Percentiles rank a stretch among this genome's conserved stretches.
Conservation (phyloP, 2,888 invertebrate species). For the Mythimna lalbum region DNA sequence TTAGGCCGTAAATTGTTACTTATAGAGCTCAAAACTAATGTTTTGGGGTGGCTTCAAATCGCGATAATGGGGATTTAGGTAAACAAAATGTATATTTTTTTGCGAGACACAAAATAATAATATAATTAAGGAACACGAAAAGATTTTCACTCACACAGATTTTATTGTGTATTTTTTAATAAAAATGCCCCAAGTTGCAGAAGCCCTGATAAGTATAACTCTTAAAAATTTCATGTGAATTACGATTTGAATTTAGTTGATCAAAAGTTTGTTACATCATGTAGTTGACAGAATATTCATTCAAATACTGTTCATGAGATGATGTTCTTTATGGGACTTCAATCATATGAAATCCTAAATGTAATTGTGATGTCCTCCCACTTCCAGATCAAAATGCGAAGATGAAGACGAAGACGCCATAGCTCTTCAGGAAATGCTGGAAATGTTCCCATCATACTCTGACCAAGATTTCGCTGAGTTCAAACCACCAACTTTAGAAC, state of each 20-base stretch:
- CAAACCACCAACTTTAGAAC: slow-evolving; percentile 87
- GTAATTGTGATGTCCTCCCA: neutral
- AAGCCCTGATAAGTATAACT: no score
- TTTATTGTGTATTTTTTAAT: no score
- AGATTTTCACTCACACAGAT: no score
- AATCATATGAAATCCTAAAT: neutral
- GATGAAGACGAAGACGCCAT: slow-evolving; percentile 93
- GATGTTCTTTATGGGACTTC: neutral
- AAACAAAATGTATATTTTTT: neutral
- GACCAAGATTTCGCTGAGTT: slow-evolving; percentile 94
- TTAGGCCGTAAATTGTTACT: neutral
- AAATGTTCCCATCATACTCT: slow-evolving; percentile 93
- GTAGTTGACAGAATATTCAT: neutral
- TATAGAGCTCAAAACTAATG: neutral
- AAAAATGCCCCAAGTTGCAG: neutral
- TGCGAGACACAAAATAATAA: no score
- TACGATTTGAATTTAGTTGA: neutral
- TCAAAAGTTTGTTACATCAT: neutral
- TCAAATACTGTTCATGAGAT: neutral
- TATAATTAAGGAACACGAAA: no score
- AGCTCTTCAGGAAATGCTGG: slow-evolving; percentile 91
- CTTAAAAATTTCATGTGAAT: neutral
- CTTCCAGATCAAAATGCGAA: slow-evolving; percentile 91
- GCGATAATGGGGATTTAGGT: neutral
- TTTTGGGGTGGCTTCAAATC: no score